Evolutionary conservation across 2,888 invertebrate genomes (phyloP).

Genomic region (Stenodera caucasica): DNA sequence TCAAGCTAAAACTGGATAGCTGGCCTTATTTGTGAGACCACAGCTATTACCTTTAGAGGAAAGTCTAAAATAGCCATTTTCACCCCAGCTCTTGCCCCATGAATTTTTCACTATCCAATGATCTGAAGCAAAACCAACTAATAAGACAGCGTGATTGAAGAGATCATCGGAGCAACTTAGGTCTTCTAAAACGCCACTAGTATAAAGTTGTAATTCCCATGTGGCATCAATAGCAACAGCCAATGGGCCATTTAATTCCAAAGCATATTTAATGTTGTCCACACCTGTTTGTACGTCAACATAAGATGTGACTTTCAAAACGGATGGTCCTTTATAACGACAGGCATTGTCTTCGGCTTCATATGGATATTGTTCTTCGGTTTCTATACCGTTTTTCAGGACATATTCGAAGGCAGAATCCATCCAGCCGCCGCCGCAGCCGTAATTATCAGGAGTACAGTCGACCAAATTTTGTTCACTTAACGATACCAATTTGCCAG

Average conservation of each 20-base stretch:
- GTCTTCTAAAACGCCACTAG: slow-evolving; percentile 75
- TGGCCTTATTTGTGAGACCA: too few species aligned
- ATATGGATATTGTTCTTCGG: slow-evolving; percentile 35
- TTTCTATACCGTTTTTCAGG: slow-evolving; percentile 29
- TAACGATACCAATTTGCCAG: too few species aligned
- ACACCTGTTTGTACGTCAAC: too few species aligned
- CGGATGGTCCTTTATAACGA: slow-evolving; percentile 6
- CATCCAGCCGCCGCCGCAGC: slow-evolving; percentile 31
- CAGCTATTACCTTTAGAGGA: too few species aligned
- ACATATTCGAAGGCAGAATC: slow-evolving; percentile 32
- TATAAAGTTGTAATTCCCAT: slow-evolving; percentile 75
- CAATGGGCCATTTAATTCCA: slow-evolving; percentile 82
- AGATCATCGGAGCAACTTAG: slow-evolving; percentile 65
- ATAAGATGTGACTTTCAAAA: background rate
- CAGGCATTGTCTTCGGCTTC: slow-evolving; percentile 21
- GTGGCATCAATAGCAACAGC: slow-evolving; percentile 83
- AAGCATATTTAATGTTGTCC: background rate
- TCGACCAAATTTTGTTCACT: too few species aligned
- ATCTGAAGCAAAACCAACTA: slow-evolving; percentile 62
- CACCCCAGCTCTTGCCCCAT: slow-evolving; percentile 56
- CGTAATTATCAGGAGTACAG: slow-evolving; percentile 12
- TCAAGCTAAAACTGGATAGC: background rate
- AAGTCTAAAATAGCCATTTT: slow-evolving; percentile 38
- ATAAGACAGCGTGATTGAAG: slow-evolving; percentile 80
- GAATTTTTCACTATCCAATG: slow-evolving; percentile 72